These are phyloP conservation scores for Hiodon tergisus DNA, from an alignment of 2,113 vertebrate species.

Conservation along the genomic window DNA sequence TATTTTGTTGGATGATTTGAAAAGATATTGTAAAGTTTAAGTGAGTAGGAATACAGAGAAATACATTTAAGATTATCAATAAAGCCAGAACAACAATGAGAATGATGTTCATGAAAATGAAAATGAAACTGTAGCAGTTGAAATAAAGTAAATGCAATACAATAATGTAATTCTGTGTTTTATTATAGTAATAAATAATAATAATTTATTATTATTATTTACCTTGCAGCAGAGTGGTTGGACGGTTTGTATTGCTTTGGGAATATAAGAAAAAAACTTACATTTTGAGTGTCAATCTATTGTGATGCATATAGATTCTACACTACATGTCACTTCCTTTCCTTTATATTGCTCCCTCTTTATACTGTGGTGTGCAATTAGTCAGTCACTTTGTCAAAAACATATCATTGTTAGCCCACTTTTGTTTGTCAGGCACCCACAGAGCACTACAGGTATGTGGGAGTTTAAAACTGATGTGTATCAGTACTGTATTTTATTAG, in stretches of 20 bases:
- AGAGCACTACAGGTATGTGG: not conserved
- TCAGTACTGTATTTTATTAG: not conserved
- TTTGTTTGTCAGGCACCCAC: not conserved
- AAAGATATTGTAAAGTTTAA: conserved; percentile 3
- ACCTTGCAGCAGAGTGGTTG: too few relatives aligned
- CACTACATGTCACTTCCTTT: too few relatives aligned
- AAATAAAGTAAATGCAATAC: conserved; percentile 17
- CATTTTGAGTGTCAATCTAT: too few relatives aligned
- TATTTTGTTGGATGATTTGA: conserved; percentile 17
- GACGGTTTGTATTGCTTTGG: too few relatives aligned
- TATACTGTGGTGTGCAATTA: not conserved
- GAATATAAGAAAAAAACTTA: too few relatives aligned
- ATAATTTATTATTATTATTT: too few relatives aligned
- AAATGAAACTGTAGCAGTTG: conserved; percentile 16
- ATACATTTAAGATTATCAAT: conserved; percentile 8
- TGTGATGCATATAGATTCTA: too few relatives aligned
- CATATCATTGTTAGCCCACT: not conserved
- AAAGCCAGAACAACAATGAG: conserved; percentile 7
- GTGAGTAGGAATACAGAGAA: not conserved
- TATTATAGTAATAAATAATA: not conserved
- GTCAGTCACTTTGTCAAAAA: not conserved
- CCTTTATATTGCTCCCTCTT: too few relatives aligned
- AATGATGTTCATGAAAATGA: conserved; percentile 13
- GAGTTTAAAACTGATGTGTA: not conserved
- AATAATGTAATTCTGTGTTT: not conserved